These are phyloP conservation scores for Daboia siamensis DNA, from an alignment of 2,113 vertebrate species.

Conservation along the genomic window DNA sequence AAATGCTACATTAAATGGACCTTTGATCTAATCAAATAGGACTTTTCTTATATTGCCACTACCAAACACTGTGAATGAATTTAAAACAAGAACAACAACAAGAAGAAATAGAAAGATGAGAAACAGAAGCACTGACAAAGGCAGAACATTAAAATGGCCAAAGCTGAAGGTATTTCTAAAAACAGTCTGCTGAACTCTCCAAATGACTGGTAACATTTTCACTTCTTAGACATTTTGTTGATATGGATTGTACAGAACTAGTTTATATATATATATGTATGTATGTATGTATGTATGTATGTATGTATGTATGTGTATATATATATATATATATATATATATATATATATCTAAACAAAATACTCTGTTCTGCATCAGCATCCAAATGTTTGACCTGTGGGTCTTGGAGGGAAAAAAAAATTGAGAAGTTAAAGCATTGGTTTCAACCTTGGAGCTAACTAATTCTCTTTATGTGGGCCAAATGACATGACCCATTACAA, in stretches of 20 bases:
- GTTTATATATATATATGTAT: too few species aligned
- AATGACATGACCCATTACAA: background rate
- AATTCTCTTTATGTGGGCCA: background rate
- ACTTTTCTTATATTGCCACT: background rate
- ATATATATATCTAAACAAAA: too few species aligned
- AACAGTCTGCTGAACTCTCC: constrained; percentile 4
- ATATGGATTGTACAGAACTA: background rate
- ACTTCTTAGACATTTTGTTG: constrained; percentile 1
- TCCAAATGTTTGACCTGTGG: background rate
- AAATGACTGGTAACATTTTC: background rate
- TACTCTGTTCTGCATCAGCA: background rate
- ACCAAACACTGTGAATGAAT: background rate
- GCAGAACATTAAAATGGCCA: background rate
- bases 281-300: too few species aligned
- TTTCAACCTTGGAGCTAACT: background rate
- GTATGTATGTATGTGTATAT: too few species aligned
- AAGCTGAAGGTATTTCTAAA: background rate
- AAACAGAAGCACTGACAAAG: background rate
- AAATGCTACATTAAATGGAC: background rate
- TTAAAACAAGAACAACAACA: background rate
- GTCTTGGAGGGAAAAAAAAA: too few species aligned
- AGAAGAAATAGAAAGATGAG: background rate
- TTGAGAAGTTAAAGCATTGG: background rate
- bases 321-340: too few species aligned
- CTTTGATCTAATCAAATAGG: background rate